Evolutionary conservation across 2,888 invertebrate species (phyloP).

Genomic region (Darwinula stevensoni): DNA sequence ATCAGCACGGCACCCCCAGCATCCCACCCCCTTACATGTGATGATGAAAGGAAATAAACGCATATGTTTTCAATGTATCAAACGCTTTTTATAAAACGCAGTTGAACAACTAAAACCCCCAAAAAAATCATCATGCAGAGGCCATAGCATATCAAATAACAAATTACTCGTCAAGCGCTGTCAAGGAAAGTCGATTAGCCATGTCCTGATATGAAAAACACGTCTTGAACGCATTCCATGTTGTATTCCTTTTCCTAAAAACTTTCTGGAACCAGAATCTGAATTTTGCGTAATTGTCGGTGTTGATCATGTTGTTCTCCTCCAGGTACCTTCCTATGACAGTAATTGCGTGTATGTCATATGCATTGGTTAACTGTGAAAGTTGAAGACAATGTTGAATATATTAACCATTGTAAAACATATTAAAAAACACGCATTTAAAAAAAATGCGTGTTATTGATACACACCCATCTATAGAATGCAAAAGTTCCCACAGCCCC

Average conservation of each 20-base stretch:
- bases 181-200: conserved; percentile 2
- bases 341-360: conserved; percentile 1
- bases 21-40: conserved; percentile 1
- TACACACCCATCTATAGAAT: conserved; percentile 2
- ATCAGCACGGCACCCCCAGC: conserved; percentile 2
- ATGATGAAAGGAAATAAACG: conserved; percentile 1
- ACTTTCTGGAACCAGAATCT: conserved; percentile 2
- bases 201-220: conserved; percentile 2
- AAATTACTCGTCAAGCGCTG: conserved; percentile 2
- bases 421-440: conserved; percentile 2
- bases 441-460: conserved; percentile 2
- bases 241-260: conserved; percentile 1
- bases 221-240: conserved; percentile 2
- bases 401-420: conserved; percentile 2
- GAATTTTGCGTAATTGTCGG: conserved; percentile 2
- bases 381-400: conserved; percentile 1
- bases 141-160: conserved; percentile 2
- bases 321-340: conserved; percentile 2
- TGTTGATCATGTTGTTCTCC: conserved; percentile 2
- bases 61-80: conserved; percentile 2
- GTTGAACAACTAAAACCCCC: conserved; percentile 2
- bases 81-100: conserved; percentile 2
- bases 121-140: conserved; percentile 2
- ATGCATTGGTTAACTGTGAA: conserved; percentile 2
- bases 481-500: conserved; percentile 2